phyloP scores from a whole-genome alignment of 2,888 invertebrate genomes.

The Thecocarcelia acutangulata region DNA sequence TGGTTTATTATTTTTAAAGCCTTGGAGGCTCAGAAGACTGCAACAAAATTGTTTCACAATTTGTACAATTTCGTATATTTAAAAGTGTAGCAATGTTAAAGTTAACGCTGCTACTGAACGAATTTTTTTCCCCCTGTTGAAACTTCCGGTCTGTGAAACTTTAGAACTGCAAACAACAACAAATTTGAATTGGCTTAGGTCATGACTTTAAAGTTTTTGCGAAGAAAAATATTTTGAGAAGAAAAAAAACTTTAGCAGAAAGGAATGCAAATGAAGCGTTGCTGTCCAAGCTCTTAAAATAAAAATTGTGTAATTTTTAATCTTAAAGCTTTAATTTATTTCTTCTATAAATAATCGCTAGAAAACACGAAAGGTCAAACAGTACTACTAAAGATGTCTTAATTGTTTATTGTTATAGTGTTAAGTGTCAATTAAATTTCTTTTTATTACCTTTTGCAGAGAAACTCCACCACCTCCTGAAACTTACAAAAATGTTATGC shows the following conservation, averaged over 20 bases:
- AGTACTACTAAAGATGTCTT: slow-evolving; percentile 14
- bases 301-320: slow-evolving; percentile 12
- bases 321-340: slow-evolving; percentile 14
- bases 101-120: slow-evolving; percentile 25
- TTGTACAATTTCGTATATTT: slow-evolving; percentile 12
- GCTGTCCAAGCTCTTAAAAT: background rate
- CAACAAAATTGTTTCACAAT: too few relatives aligned
- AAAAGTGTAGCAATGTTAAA: slow-evolving; percentile 28
- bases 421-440: slow-evolving; percentile 51
- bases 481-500: slow-evolving; percentile 92
- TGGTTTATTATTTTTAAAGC: too few relatives aligned
- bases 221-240: slow-evolving; percentile 3
- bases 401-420: slow-evolving; percentile 26
- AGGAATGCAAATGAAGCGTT: too few relatives aligned
- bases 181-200: slow-evolving; percentile 77
- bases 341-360: background rate
- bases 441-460: slow-evolving; percentile 72
- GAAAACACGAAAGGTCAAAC: slow-evolving; percentile 48
- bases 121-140: slow-evolving; percentile 30
- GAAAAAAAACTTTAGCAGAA: background rate
- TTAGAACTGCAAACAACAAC: slow-evolving; percentile 26
- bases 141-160: slow-evolving; percentile 61
- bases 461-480: slow-evolving; percentile 77
- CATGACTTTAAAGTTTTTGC: slow-evolving; percentile 76
- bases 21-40: too few relatives aligned